phyloP scores from a whole-genome alignment of 2,888 invertebrate species.

The Archaeoteleia sp. region DNA sequence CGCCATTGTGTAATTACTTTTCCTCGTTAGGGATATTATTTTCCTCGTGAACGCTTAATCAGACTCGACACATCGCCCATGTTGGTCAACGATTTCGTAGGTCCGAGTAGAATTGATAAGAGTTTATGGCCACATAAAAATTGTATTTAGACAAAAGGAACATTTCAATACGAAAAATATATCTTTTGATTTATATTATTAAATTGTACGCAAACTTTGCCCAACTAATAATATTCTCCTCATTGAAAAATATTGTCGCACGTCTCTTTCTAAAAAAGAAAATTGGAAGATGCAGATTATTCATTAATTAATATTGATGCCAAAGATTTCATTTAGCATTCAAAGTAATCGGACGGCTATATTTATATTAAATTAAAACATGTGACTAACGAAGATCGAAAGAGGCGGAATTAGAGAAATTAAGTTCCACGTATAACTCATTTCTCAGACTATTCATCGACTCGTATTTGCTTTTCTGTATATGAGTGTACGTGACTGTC shows the following conservation, averaged over 20 bases:
- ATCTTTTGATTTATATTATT: too few relatives aligned
- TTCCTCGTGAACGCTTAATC: constrained; percentile 66
- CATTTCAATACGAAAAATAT: constrained; percentile 19
- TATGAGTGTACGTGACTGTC: constrained; percentile 19
- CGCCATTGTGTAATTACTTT: constrained; percentile 73
- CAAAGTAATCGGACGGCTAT: constrained; percentile 5
- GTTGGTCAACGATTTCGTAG: constrained; percentile 59
- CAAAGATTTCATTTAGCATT: constrained; percentile 14
- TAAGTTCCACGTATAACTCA: constrained; percentile 56
- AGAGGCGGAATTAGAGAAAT: constrained; percentile 64
- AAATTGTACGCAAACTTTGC: too few relatives aligned
- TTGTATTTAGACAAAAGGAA: constrained; percentile 13
- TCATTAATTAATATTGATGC: constrained; percentile 13
- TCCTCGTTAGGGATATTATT: constrained; percentile 71
- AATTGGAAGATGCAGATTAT: constrained; percentile 7
- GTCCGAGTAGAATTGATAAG: constrained; percentile 51
- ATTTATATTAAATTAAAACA: constrained; percentile 61
- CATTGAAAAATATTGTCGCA: too few relatives aligned
- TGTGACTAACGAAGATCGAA: constrained; percentile 61
- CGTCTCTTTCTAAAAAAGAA: too few relatives aligned
- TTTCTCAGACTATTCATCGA: constrained; percentile 1
- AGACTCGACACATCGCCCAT: constrained; percentile 61
- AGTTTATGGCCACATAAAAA: constrained; percentile 39
- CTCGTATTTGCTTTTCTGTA: constrained; percentile 19
- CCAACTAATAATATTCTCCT: too few relatives aligned